Conservation (phyloP, 53 echinoderm and acorn worm species). For the Patiria pectinifera region DNA sequence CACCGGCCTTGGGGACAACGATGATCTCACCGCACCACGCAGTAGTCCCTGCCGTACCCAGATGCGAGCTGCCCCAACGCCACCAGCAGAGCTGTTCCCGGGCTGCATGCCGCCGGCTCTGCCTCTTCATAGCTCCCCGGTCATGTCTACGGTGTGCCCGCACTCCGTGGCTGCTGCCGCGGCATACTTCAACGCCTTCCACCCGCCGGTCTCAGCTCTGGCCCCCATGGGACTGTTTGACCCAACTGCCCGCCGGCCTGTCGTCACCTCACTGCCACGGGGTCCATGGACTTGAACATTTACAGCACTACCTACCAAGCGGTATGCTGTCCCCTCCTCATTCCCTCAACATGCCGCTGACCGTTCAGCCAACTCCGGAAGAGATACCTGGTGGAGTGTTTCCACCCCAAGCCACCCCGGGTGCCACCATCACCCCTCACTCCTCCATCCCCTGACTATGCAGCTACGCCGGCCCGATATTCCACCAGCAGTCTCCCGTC, state of each 20-base stretch:
- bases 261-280: background rate
- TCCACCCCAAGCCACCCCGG: constrained; percentile 40
- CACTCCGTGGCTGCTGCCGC: constrained; percentile 60
- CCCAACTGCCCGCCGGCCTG: constrained; percentile 44
- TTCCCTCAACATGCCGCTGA: constrained; percentile 35
- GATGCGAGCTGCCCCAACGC: constrained; percentile 83
- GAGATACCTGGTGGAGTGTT: constrained; percentile 73
- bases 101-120: constrained; percentile 42
- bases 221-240: constrained; percentile 44
- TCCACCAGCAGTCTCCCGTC: constrained; percentile 28
- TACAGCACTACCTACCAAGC: constrained; percentile 20
- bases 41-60: constrained; percentile 33
- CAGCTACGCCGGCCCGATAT: constrained; percentile 34
- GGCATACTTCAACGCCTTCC: constrained; percentile 57
- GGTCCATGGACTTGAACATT: constrained; percentile 40
- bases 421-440: constrained; percentile 64
- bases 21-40: constrained; percentile 37
- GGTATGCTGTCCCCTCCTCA: constrained; percentile 56
- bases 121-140: constrained; percentile 17
- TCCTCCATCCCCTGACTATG: constrained; percentile 57
- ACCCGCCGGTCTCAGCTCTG: constrained; percentile 42
- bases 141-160: constrained; percentile 27
- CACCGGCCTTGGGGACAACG: background rate
- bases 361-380: constrained; percentile 41
- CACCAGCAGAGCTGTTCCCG: constrained; percentile 77